Base-by-base conservation (phyloP, 64 coral and sea anemone genomes). In the Trachythela sp. region DNA sequence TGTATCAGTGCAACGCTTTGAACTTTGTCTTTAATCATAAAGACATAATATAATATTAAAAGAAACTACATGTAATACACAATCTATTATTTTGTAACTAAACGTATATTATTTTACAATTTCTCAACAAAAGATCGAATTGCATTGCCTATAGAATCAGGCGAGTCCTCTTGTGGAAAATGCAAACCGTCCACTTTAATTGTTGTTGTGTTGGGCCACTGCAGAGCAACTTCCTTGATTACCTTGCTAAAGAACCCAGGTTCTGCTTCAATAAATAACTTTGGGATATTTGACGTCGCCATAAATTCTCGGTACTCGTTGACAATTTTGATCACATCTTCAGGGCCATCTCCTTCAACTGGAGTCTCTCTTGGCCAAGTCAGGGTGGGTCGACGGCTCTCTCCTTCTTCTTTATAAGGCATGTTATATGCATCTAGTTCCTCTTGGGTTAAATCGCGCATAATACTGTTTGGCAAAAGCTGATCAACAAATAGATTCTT, bases 351-450 rank as follows among this genome's bases (percentile, higher is more conserved):
- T 1, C 33, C 38, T 40, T 37, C 38, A 80, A 80, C 4, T 4
- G 75, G 75, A 34, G 34, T 80, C 75, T 80, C 75, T 40, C 75
- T 80, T 80, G 75, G 75, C 75, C 75, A 80, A 18, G 75, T 80
- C 32, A 80, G 34, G 31, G 75, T 80, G 8, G 75, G 75, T 20
- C 75, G 75, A 4, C 75, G 75, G 8, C 75, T 34, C 31, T 80
- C 75, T 37, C 75, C 75, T 40, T 80, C 75, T 30, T 80, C 38
- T 30, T 7, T 36, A 37, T 37, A 80, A 9, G 75, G 75, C 33
- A 37, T 80, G 30, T 37, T 36, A 37, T 80, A 80, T 80, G 75
- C 75, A 37, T 80, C 26, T 22, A 36, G 32, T 40, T 80, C 75
- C 75, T 80, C 75, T 17, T 15, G 6, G 8, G 32, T 80, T 37